Conservation (phyloP, 2,888 invertebrate species). For the Nephrotoma appendiculata region DNA sequence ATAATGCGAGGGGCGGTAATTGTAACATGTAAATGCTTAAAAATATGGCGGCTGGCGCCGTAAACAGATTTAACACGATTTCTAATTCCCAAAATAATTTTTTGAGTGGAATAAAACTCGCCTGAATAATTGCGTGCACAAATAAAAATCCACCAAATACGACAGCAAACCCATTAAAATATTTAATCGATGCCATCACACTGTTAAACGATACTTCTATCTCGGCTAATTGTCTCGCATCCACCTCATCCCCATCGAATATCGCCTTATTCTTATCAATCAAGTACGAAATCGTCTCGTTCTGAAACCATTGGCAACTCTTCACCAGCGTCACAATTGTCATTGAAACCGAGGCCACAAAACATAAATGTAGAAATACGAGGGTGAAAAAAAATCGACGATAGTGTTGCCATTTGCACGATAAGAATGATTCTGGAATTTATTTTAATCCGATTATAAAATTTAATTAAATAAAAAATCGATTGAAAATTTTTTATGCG, state of each 20-base stretch:
- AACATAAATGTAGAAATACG: conserved; percentile 27
- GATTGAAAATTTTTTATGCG: conserved; percentile 12
- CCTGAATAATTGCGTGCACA: conserved; percentile 21
- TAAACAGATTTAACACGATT: conserved; percentile 14
- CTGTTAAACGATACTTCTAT: not conserved
- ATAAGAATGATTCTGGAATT: conserved; percentile 30
- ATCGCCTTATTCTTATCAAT: conserved; percentile 5
- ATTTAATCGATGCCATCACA: conserved; percentile 12
- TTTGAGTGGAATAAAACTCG: conserved; percentile 14
- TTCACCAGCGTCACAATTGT: conserved; percentile 10
- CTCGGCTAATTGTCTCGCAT: not conserved
- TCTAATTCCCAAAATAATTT: conserved; percentile 15
- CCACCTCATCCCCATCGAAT: not conserved
- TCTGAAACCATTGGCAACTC: conserved; percentile 5
- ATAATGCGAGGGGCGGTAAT: conserved; percentile 11
- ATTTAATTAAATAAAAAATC: conserved; percentile 1
- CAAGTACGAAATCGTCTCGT: conserved; percentile 12
- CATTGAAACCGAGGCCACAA: conserved; percentile 30
- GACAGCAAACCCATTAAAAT: conserved; percentile 16
- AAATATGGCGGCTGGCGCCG: conserved; percentile 11
- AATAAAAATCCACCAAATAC: conserved; percentile 21
- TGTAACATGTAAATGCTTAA: conserved; percentile 11
- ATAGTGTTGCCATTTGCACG: conserved; percentile 37
- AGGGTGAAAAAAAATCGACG: conserved; percentile 34
- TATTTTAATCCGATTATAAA: conserved; percentile 16